These are phyloP conservation scores for Dendronephthya gigantea DNA, from an alignment of 64 coral and sea anemone genomes.

Conservation along the genomic window DNA sequence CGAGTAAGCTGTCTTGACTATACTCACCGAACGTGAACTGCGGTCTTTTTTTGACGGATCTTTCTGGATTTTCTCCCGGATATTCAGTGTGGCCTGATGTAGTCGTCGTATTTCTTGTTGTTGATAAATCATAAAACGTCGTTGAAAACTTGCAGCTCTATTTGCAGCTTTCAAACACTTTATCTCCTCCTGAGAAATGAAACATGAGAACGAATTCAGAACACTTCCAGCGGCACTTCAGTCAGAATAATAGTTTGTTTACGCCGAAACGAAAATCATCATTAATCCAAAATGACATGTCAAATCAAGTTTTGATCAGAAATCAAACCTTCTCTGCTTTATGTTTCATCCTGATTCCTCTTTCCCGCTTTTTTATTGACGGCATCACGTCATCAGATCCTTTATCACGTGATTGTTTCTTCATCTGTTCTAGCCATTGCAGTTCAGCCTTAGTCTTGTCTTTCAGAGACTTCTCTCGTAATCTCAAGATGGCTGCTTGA, in stretches of 20 bases:
- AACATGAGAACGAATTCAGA: not conserved
- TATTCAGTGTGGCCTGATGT: conserved; percentile 59
- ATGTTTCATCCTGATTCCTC: conserved; percentile 75
- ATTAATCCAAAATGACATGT: no score
- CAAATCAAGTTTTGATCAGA: no score
- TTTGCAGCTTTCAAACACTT: conserved; percentile 84
- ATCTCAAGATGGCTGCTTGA: conserved; percentile 65
- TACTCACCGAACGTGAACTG: conserved; percentile 11
- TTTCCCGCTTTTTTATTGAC: conserved; percentile 71
- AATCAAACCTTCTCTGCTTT: conserved; percentile 74
- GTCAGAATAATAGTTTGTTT: not conserved
- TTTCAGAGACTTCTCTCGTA: conserved; percentile 87
- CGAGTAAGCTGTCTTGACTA: not conserved
- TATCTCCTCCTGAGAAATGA: conserved; percentile 69
- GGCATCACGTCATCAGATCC: conserved; percentile 94
- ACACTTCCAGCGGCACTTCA: no score
- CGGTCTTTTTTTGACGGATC: not conserved
- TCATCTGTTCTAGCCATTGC: conserved; percentile 81
- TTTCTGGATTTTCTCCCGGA: conserved; percentile 22
- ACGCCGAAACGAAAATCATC: not conserved
- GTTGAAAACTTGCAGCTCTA: conserved; percentile 78
- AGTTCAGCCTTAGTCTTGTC: conserved; percentile 97
- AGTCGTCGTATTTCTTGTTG: conserved; percentile 84
- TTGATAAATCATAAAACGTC: conserved; percentile 64
- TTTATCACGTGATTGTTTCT: conserved; percentile 71